Base-by-base conservation (phyloP, 2,113 vertebrate species). In the Percina caprodes region DNA sequence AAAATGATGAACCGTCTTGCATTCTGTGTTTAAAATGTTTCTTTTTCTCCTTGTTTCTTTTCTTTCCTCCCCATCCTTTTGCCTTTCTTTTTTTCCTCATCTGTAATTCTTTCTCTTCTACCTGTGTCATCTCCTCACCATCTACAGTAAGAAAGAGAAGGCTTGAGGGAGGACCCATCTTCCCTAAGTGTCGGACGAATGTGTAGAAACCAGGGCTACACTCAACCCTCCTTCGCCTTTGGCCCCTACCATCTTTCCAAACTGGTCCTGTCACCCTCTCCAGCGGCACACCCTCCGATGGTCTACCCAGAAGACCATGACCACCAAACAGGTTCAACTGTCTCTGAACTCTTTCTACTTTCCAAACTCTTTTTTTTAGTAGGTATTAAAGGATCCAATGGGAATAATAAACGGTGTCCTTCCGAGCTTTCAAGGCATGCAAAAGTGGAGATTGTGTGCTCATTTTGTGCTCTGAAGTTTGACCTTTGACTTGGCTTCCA, bases 131-230 rank as follows among this genome's bases (percentile, higher is more conserved):
- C 58, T 52, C 26, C 10, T 77, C 58, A 89, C 79, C 45, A 19
- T 66, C 67, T 60, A 35, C 88, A 99, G 98, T 99, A 95, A 97
- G 97, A 95, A 97, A 98, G 96, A 99, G 95, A 95, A 95, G 98
- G 94, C 97, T 98, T 70, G 98, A 97, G 26, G 97, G 96, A 0
- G 97, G 97, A 91, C 97, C 98, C 87, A 98, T 99, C 94, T 96
- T 97, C 91, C 98, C 98, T 79, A 99, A 97, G 93, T 98, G 97
- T 95, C 96, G 98, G 93, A 98, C 96, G 61, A 96, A 96, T 77
- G 94, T 99, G 93, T 99, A 98, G 91, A 90, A 90, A 86, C 83
- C 85, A 82, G 78, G 80, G 72, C 70, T 70, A 61, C 77, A 60
- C 79, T 75, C 82, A 83, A 33, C 70, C 46, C 46, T 42, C 59